Percentiles rank a stretch among this genome's conserved stretches.
These are phyloP conservation scores for Xestia xanthographa DNA, from an alignment of 2,888 invertebrate species.

Conservation along the genomic window DNA sequence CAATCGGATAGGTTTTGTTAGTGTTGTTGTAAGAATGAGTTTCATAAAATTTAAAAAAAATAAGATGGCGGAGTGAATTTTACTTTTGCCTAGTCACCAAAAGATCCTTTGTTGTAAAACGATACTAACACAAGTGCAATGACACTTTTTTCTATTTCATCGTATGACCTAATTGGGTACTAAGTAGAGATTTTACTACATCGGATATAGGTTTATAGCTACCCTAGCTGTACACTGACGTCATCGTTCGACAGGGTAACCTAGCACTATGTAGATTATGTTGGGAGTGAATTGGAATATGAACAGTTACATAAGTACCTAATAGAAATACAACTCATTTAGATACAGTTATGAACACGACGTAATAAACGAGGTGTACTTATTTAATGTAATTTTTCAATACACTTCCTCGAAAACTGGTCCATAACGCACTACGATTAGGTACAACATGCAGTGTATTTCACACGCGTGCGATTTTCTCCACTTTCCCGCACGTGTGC, in stretches of 20 bases:
- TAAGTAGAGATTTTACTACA: conserved; percentile 6
- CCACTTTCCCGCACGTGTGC: no score
- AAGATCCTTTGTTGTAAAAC: neutral
- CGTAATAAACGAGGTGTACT: no score
- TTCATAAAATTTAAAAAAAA: neutral
- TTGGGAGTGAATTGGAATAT: neutral
- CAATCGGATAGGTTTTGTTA: no score
- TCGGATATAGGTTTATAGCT: conserved; percentile 23
- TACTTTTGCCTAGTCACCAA: neutral
- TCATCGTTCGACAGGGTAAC: conserved; percentile 1
- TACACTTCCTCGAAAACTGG: no score
- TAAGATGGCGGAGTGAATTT: neutral
- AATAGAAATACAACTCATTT: neutral
- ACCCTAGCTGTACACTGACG: neutral
- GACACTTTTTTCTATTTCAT: neutral
- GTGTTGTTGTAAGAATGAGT: no score
- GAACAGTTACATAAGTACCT: neutral
- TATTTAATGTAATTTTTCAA: no score
- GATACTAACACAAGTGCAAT: neutral
- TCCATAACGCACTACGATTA: no score
- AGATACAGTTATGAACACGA: no score
- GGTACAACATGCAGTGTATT: no score
- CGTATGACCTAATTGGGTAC: conserved; percentile 10
- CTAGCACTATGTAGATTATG: neutral
- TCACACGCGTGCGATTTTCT: no score